A percentile compares a stretch with the other conserved stretches of the same genome.
Conservation (phyloP, 2,113 vertebrate genomes). For the Hipposideros armiger region DNA sequence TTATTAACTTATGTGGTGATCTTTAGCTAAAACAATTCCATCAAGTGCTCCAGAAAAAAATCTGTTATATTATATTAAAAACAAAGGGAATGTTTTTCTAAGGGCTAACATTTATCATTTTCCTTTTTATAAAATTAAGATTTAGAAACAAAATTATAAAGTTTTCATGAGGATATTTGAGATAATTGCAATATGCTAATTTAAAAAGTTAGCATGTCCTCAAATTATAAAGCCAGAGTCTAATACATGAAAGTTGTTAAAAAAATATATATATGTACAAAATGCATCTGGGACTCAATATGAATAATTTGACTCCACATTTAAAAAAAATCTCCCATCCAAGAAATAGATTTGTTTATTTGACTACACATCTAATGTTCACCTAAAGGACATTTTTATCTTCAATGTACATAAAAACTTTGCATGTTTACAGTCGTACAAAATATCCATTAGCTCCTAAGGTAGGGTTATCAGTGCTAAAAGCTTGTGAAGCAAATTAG, state of each 20-base stretch:
- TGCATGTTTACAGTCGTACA: slow-evolving; percentile 71
- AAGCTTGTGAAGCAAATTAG: slow-evolving; percentile 81
- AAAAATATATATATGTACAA: slow-evolving; percentile 17
- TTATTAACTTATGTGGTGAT: neutral
- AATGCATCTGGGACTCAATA: neutral
- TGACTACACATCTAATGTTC: slow-evolving; percentile 56
- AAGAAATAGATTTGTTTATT: slow-evolving; percentile 24
- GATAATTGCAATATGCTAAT: neutral
- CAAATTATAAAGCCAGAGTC: slow-evolving; percentile 17
- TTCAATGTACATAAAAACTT: slow-evolving; percentile 56
- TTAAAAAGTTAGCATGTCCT: neutral
- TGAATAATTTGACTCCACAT: slow-evolving; percentile 6
- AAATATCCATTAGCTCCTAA: slow-evolving; percentile 78
- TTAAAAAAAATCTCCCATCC: neutral
- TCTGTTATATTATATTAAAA: neutral
- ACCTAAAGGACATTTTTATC: slow-evolving; percentile 77
- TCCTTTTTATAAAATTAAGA: neutral
- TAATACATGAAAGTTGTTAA: neutral
- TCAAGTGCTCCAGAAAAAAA: neutral
- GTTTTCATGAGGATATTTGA: neutral
- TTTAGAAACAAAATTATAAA: neutral
- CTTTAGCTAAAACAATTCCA: neutral
- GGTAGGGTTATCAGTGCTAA: slow-evolving; percentile 74
- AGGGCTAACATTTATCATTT: neutral
- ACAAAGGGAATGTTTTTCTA: neutral